These are phyloP conservation scores for Sebastes hopkinsi DNA, from an alignment of 2,797 vertebrate genomes.

Conservation along the genomic window DNA sequence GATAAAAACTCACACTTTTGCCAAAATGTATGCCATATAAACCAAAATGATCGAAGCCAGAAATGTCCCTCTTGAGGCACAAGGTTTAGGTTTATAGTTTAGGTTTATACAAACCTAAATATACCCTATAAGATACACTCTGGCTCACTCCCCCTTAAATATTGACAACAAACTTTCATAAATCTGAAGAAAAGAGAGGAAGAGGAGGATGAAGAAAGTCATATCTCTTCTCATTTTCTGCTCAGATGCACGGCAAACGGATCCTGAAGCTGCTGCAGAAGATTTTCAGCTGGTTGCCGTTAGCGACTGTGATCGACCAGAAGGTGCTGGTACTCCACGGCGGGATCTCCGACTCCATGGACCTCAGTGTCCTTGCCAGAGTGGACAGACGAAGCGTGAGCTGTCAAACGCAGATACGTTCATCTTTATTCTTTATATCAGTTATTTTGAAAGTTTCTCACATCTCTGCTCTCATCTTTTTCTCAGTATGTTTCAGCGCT, in stretches of 20 bases:
- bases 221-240: not conserved
- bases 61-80: not conserved
- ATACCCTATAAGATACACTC: not conserved
- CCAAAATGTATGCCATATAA: not conserved
- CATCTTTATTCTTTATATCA: not conserved
- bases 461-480: not conserved
- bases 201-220: not conserved
- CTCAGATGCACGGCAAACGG: constrained; percentile 88
- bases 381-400: constrained; percentile 89
- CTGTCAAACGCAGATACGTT: not conserved
- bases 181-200: too few species aligned
- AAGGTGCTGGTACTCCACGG: constrained; percentile 93
- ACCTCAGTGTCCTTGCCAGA: constrained; percentile 86
- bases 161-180: not conserved
- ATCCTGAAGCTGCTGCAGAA: constrained; percentile 91
- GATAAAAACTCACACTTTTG: not conserved
- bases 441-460: not conserved
- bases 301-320: constrained; percentile 92
- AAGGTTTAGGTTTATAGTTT: not conserved
- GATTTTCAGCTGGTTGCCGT: constrained; percentile 94
- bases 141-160: not conserved
- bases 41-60: too few species aligned
- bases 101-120: not conserved
- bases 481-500: constrained; percentile 89
- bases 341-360: constrained; percentile 90